These are phyloP conservation scores for Halcyon senegalensis DNA, from an alignment of 2,113 vertebrate species.

Conservation along the genomic window DNA sequence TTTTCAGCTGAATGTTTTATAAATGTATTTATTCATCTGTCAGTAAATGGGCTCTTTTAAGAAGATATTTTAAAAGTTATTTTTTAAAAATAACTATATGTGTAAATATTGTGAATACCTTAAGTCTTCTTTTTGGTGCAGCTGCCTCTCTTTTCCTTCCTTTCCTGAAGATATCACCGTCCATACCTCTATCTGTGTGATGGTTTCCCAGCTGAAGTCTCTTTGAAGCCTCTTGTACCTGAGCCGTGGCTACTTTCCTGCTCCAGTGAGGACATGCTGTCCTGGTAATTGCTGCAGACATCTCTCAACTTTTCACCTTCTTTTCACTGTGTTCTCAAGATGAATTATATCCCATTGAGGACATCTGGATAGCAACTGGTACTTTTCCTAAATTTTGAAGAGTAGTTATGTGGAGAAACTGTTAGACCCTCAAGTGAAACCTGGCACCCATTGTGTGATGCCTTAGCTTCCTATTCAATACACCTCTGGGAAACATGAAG, in stretches of 20 bases:
- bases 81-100: neutral
- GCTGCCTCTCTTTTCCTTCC: neutral
- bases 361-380: neutral
- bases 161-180: neutral
- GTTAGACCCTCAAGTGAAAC: neutral
- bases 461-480: neutral
- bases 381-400: neutral
- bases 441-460: no score
- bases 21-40: neutral
- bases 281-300: neutral
- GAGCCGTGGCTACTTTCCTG: neutral
- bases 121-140: neutral
- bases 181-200: neutral
- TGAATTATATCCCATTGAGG: rapidly evolving
- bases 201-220: neutral
- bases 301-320: neutral
- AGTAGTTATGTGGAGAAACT: neutral
- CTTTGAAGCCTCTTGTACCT: neutral
- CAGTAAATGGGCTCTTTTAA: neutral
- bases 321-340: neutral
- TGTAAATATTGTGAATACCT: neutral
- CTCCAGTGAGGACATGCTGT: neutral
- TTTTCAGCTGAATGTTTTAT: neutral
- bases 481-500: neutral
- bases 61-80: no score